These are phyloP conservation scores for Rhadinocentrus ornatus DNA, from an alignment of 2,797 vertebrate species.

Conservation along the genomic window DNA sequence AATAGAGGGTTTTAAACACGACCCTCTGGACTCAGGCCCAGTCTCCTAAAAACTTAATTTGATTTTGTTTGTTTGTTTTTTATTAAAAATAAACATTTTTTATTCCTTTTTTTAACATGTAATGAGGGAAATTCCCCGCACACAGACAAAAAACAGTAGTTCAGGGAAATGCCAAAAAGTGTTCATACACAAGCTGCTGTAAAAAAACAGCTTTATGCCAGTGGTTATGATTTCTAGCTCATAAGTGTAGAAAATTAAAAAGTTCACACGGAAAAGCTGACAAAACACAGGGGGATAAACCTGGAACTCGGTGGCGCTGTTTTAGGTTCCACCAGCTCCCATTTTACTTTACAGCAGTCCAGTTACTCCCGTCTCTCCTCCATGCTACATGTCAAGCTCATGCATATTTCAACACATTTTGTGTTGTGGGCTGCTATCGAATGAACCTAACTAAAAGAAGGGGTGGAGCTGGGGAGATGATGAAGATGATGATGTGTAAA, in stretches of 20 bases:
- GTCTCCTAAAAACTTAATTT: conserved; percentile 36
- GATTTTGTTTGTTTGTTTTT: conserved; percentile 3
- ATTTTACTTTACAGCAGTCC: conserved; percentile 56
- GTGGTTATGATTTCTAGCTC: not conserved
- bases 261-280: conserved; percentile 28
- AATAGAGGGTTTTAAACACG: conserved; percentile 9
- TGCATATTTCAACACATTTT: conserved; percentile 87
- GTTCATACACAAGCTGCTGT: not conserved
- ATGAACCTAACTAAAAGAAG: conserved; percentile 74
- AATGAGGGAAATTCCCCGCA: not conserved
- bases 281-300: conserved; percentile 34
- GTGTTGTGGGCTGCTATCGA: conserved; percentile 75
- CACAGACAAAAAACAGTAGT: not conserved
- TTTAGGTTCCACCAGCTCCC: conserved; percentile 68
- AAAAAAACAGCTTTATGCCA: not conserved
- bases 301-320: conserved; percentile 48
- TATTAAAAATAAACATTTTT: conserved; percentile 49
- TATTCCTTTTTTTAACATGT: conserved; percentile 51
- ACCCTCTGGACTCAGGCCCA: conserved; percentile 6
- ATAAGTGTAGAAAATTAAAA: conserved; percentile 10
- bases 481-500: conserved; percentile 54
- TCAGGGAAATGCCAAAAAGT: conserved; percentile 13
- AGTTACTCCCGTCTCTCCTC: conserved; percentile 54
- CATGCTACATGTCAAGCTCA: conserved; percentile 63
- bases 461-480: conserved; percentile 63